Percentiles rank a stretch among this genome's conserved stretches.
phyloP scores from a whole-genome alignment of 2,797 vertebrate species.

The Pseudochirops corinnae region DNA sequence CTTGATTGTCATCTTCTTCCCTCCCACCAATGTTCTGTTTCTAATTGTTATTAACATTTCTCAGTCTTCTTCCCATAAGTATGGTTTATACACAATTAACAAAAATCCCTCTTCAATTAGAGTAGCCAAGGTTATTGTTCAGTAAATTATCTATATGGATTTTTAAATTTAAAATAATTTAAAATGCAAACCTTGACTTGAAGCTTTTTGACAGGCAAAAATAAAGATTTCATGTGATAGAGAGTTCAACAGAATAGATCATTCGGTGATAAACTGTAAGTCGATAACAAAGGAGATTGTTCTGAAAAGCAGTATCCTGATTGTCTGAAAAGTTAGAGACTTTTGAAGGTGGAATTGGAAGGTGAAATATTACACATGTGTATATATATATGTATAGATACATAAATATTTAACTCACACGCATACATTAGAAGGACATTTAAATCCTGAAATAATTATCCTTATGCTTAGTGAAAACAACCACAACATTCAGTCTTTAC shows the following conservation, averaged over 20 bases:
- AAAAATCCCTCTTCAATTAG: constrained; percentile 46
- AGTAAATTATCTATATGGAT: constrained; percentile 34
- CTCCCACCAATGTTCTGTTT: neutral
- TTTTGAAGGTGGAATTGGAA: constrained; percentile 61
- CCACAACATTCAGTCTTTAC: constrained; percentile 65
- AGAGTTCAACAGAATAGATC: constrained; percentile 49
- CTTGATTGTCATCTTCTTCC: neutral
- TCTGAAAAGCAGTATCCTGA: constrained; percentile 69
- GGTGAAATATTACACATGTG: constrained; percentile 61
- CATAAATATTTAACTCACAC: neutral
- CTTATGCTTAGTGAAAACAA: constrained; percentile 64
- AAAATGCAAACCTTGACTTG: constrained; percentile 45
- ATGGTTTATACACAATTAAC: neutral
- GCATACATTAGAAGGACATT: constrained; percentile 76
- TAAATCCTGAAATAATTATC: constrained; percentile 73
- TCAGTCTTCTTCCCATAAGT: neutral
- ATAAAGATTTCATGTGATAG: constrained; percentile 41
- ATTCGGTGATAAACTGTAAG: constrained; percentile 40
- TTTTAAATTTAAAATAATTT: constrained; percentile 44
- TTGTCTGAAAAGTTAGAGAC: constrained; percentile 73
- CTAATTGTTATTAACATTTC: neutral
- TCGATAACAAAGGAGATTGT: constrained; percentile 51
- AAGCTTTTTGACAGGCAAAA: constrained; percentile 49
- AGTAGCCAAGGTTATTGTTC: constrained; percentile 46
- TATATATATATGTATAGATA: constrained; percentile 52